These are phyloP conservation scores for Arothron firmamentum DNA, from an alignment of 2,113 vertebrate species.

Conservation along the genomic window DNA sequence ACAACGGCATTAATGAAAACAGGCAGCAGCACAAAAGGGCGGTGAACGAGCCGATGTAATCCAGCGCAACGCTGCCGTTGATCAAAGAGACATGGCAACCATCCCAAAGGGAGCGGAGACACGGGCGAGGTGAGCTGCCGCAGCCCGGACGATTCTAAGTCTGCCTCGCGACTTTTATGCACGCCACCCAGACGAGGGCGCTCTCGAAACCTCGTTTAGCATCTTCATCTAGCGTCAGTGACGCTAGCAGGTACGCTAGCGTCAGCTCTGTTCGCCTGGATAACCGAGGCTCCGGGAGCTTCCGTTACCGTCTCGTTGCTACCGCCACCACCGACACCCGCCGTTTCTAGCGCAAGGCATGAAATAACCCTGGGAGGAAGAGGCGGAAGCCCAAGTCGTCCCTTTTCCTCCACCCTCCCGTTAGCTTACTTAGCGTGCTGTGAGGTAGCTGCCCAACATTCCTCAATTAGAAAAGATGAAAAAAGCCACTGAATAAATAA, in stretches of 20 bases:
- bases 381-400: too few relatives aligned
- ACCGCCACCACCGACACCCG: not conserved
- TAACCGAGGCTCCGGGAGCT: too few relatives aligned
- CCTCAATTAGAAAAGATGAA: slow-evolving; percentile 42
- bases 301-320: too few relatives aligned
- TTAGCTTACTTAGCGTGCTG: slow-evolving; percentile 8
- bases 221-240: not conserved
- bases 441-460: slow-evolving; percentile 19
- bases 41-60: slow-evolving; percentile 9
- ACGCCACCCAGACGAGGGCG: too few relatives aligned
- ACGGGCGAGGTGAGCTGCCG: too few relatives aligned
- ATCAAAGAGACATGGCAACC: slow-evolving; percentile 3
- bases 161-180: too few relatives aligned
- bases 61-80: slow-evolving; percentile 7
- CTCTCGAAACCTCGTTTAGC: not conserved
- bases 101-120: not conserved
- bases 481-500: slow-evolving; percentile 44
- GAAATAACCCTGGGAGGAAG: slow-evolving; percentile 30
- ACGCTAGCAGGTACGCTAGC: too few relatives aligned
- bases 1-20: slow-evolving; percentile 10
- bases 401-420: slow-evolving; percentile 12
- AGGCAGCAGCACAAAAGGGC: slow-evolving; percentile 1
- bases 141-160: too few relatives aligned
- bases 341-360: slow-evolving; percentile 16
- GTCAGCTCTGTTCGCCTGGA: too few relatives aligned